Percentiles rank a stretch among this genome's conserved stretches.
phyloP scores from a whole-genome alignment of 2,888 invertebrate species.

The Cantharis nigra region DNA sequence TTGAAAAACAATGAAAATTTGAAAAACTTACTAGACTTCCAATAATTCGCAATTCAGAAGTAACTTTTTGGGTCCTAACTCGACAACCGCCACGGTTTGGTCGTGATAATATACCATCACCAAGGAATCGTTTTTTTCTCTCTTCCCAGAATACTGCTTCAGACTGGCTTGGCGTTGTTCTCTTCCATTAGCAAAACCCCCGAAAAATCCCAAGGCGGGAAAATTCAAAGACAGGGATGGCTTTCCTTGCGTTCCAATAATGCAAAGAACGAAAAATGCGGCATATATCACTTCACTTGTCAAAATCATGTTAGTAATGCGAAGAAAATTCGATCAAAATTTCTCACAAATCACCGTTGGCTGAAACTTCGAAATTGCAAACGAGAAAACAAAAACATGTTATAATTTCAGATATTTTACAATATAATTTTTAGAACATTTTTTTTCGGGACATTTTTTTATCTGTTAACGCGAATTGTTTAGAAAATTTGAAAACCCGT shows the following conservation, averaged over 20 bases:
- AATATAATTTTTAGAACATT: not conserved
- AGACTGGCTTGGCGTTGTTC: constrained; percentile 50
- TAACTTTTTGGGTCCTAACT: constrained; percentile 72
- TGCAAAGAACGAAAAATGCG: constrained; percentile 39
- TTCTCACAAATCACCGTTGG: not conserved
- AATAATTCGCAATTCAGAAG: constrained; percentile 80
- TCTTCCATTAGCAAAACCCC: constrained; percentile 28
- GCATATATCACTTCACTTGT: constrained; percentile 39
- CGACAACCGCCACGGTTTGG: constrained; percentile 82
- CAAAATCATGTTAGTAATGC: constrained; percentile 18
- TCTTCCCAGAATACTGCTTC: constrained; percentile 68
- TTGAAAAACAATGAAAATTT: not conserved
- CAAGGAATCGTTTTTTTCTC: constrained; percentile 68
- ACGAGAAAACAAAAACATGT: constrained; percentile 12
- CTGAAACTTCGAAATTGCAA: not conserved
- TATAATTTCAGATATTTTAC: constrained; percentile 5
- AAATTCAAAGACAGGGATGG: constrained; percentile 47
- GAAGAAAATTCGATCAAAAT: not conserved
- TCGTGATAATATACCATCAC: constrained; percentile 80
- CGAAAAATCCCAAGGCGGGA: constrained; percentile 41
- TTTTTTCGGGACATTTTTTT: constrained; percentile 15
- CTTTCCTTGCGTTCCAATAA: constrained; percentile 45
- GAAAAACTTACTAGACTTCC: constrained; percentile 80
- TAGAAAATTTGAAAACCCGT: constrained; percentile 1
- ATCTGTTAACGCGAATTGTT: not conserved